Percentiles rank a stretch among this genome's conserved stretches.
Evolutionary conservation across 2,113 vertebrate species (phyloP).

Genomic region (Epinephelus cyanopodus): DNA sequence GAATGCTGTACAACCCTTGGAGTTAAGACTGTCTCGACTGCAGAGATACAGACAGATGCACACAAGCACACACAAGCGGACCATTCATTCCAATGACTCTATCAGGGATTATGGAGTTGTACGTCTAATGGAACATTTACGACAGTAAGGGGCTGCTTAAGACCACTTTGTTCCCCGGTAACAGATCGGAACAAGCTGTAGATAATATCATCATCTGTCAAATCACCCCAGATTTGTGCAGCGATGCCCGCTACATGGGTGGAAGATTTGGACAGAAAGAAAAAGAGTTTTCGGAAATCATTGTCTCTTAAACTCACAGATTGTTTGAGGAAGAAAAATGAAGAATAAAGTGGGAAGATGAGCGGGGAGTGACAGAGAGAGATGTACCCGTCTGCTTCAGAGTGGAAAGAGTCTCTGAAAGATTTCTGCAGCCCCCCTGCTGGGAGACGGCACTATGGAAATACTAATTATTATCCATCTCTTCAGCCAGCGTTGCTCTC

Average conservation of each 20-base stretch:
- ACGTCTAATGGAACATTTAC: slow-evolving; percentile 31
- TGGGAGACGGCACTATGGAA: slow-evolving; percentile 26
- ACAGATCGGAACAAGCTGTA: slow-evolving; percentile 7
- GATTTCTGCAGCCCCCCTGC: slow-evolving; percentile 27
- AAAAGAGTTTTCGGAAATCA: not conserved
- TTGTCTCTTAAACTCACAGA: not conserved
- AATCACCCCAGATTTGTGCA: slow-evolving; percentile 14
- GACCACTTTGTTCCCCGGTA: slow-evolving; percentile 34
- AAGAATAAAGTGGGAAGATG: not conserved
- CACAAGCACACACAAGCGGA: not conserved
- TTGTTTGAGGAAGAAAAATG: not conserved
- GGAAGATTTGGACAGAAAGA: not conserved
- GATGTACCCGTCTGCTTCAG: slow-evolving; percentile 35
- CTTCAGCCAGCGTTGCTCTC: slow-evolving; percentile 2
- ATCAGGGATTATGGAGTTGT: slow-evolving; percentile 18
- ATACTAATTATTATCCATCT: slow-evolving; percentile 47
- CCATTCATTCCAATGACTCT: not conserved
- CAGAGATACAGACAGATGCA: not conserved
- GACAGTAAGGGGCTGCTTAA: slow-evolving; percentile 2
- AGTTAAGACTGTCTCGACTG: not conserved
- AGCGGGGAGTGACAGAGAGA: slow-evolving; percentile 21
- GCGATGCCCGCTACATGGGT: not conserved
- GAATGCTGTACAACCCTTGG: no score
- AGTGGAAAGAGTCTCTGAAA: slow-evolving; percentile 21
- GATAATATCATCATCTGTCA: slow-evolving; percentile 24